Conservation (phyloP, 1,140 invertebrate genomes). For the Coelopa frigida region DNA sequence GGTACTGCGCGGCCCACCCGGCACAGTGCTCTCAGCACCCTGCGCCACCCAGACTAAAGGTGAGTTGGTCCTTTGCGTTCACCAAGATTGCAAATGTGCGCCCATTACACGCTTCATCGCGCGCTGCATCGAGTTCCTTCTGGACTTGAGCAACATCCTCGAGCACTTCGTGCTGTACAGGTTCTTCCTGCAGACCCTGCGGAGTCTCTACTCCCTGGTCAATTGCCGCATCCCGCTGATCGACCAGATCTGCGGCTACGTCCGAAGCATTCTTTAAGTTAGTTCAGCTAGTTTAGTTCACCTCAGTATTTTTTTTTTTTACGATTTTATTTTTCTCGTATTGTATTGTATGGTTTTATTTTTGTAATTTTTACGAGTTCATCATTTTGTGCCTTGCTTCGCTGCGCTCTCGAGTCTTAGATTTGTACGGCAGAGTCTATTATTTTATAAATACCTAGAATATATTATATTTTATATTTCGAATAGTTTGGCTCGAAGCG, state of each 20-base stretch:
- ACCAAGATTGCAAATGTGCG: constrained; percentile 37
- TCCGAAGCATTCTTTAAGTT: constrained; percentile 26
- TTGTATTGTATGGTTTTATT: constrained; percentile 25
- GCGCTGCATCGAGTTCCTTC: constrained; percentile 35
- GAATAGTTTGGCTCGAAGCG: too few relatives aligned
- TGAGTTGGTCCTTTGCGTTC: constrained; percentile 28
- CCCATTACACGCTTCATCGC: constrained; percentile 42
- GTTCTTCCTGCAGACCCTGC: constrained; percentile 32
- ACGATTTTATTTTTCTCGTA: not conserved
- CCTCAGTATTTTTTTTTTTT: constrained; percentile 15
- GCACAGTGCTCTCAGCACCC: constrained; percentile 33
- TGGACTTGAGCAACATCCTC: constrained; percentile 34
- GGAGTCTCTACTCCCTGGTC: constrained; percentile 32
- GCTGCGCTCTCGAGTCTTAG: too few relatives aligned
- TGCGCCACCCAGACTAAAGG: constrained; percentile 41
- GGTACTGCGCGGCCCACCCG: constrained; percentile 46
- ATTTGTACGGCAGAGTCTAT: too few relatives aligned
- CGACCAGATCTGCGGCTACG: too few relatives aligned
- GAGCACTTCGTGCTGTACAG: constrained; percentile 38
- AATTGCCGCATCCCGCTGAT: constrained; percentile 26
- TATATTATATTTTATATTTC: too few relatives aligned
- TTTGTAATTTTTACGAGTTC: constrained; percentile 6
- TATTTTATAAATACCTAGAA: too few relatives aligned
- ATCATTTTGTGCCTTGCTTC: too few relatives aligned
- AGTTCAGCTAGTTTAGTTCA: not conserved